Evolutionary conservation across 2,888 invertebrate species (phyloP).

Genomic region (Lithophane ornitopus): DNA sequence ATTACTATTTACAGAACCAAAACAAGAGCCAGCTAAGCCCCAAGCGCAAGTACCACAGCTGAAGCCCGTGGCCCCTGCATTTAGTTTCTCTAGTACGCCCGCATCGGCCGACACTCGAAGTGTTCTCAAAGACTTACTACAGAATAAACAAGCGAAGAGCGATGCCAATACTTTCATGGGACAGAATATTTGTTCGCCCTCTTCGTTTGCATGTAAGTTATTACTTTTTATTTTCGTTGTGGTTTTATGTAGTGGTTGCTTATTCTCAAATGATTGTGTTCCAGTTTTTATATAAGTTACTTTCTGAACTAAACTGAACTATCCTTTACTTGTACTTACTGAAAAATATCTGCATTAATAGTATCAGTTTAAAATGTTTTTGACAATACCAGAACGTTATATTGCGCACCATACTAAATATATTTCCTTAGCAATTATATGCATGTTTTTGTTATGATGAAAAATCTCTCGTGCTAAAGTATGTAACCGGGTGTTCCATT

Average conservation of each 20-base stretch:
- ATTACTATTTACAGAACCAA: slow-evolving; percentile 54
- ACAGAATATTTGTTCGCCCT: slow-evolving; percentile 85
- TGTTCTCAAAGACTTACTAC: slow-evolving; percentile 79
- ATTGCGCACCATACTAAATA: not conserved
- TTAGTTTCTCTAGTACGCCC: slow-evolving; percentile 50
- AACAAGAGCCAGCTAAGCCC: slow-evolving; percentile 67
- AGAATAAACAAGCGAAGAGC: slow-evolving; percentile 76
- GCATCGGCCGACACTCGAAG: slow-evolving; percentile 73
- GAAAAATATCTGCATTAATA: not conserved
- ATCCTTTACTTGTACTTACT: not conserved
- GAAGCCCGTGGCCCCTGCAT: slow-evolving; percentile 54
- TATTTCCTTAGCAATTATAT: not conserved
- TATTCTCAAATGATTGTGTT: not conserved
- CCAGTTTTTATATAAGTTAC: not conserved
- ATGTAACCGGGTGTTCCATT: slow-evolving; percentile 29
- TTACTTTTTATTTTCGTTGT: not conserved
- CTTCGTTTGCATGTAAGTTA: slow-evolving; percentile 79
- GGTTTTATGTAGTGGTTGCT: not conserved
- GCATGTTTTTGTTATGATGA: not conserved
- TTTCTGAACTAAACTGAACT: not conserved
- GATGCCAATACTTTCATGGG: slow-evolving; percentile 83
- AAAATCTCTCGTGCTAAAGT: not conserved
- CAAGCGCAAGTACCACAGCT: slow-evolving; percentile 46
- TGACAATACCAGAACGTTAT: not conserved
- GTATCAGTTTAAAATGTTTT: no score